phyloP scores from a whole-genome alignment of 2,113 vertebrate genomes.

The Peucedramus taeniatus region DNA sequence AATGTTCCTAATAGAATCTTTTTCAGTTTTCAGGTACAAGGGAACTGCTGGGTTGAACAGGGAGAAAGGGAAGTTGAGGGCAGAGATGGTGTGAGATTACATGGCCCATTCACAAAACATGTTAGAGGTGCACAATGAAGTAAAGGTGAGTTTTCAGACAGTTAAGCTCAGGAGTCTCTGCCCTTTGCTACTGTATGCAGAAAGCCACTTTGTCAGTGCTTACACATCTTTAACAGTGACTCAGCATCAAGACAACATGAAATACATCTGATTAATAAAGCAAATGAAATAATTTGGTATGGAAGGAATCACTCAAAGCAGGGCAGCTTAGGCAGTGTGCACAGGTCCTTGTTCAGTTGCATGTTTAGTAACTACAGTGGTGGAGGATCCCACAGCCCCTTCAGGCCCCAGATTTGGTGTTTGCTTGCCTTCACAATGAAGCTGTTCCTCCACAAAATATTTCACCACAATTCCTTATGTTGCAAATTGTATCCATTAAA shows the following conservation, averaged over 20 bases:
- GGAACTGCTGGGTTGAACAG: neutral
- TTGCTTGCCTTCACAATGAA: neutral
- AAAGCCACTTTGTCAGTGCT: neutral
- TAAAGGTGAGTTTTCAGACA: neutral
- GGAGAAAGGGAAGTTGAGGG: neutral
- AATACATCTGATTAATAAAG: neutral
- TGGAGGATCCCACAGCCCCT: neutral
- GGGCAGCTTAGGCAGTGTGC: neutral
- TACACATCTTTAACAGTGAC: neutral
- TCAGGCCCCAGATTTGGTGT: neutral
- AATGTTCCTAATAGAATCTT: neutral
- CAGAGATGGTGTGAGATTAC: neutral
- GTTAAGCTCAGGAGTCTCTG: neutral
- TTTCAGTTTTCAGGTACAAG: neutral
- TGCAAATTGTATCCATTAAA: neutral
- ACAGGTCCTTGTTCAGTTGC: neutral
- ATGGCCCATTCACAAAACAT: neutral
- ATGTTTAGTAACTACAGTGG: neutral
- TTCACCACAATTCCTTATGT: neutral
- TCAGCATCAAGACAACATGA: neutral
- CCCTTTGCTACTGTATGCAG: neutral
- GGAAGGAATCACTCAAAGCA: neutral
- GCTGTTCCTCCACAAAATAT: accelerated
- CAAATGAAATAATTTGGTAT: neutral
- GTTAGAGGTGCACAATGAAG: too few species aligned